Conservation (phyloP, 2,797 vertebrate species). For the Oryzias dopingdopingensis region DNA sequence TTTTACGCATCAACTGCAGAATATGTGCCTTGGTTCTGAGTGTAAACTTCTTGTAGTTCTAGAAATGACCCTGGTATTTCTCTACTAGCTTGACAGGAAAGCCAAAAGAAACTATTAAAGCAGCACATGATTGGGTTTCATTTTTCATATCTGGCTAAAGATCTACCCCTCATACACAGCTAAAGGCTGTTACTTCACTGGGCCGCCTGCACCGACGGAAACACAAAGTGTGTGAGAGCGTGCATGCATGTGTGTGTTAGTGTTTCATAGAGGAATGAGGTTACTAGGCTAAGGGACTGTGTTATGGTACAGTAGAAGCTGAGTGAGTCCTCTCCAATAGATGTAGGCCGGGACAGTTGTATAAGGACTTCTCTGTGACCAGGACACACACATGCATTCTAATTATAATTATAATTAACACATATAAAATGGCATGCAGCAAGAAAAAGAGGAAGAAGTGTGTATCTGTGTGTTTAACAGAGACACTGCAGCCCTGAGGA, state of each 20-base stretch:
- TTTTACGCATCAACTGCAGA: too few relatives aligned
- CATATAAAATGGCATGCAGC: neutral
- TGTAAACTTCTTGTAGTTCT: too few relatives aligned
- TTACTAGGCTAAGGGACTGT: conserved; percentile 61
- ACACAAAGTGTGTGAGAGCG: too few relatives aligned
- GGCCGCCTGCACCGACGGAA: neutral
- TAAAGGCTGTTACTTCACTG: neutral
- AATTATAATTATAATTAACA: neutral
- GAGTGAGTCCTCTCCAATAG: conserved; percentile 28
- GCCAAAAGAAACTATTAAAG: too few relatives aligned
- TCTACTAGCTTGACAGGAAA: too few relatives aligned
- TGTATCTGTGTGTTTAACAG: conserved; percentile 1
- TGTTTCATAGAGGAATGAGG: conserved; percentile 43
- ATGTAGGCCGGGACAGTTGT: conserved; percentile 74
- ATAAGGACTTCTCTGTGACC: conserved; percentile 48
- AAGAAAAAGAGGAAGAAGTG: conserved; percentile 17
- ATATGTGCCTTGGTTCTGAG: too few relatives aligned
- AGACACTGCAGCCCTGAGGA: conserved; percentile 3
- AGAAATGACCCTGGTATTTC: too few relatives aligned
- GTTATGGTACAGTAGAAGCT: conserved; percentile 24
- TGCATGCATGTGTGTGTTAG: neutral
- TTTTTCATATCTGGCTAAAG: too few relatives aligned
- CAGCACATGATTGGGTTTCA: too few relatives aligned
- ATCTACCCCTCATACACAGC: neutral
- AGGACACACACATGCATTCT: neutral